Conservation (phyloP, 2,888 invertebrate species). For the Nomada hirtipes region DNA sequence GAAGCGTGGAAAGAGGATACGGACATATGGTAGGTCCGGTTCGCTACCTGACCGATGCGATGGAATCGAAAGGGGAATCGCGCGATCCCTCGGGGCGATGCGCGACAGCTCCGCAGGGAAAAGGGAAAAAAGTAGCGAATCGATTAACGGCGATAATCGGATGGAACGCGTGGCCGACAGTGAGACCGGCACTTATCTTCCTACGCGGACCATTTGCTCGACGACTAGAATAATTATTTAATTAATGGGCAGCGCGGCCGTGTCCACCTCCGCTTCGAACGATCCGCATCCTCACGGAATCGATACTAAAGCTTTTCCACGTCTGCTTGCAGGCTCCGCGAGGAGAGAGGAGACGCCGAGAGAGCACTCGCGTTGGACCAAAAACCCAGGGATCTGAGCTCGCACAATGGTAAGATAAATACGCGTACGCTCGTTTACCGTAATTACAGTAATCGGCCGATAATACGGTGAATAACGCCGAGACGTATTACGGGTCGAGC, state of each 20-base stretch:
- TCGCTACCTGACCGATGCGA: neutral
- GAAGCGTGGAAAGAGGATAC: neutral
- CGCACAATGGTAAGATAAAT: conserved; percentile 91
- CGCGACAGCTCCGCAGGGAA: conserved; percentile 14
- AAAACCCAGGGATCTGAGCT: conserved; percentile 94
- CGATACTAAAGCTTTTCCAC: conserved; percentile 66
- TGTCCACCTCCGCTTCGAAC: conserved; percentile 70
- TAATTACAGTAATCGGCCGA: conserved; percentile 62
- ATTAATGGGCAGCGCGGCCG: conserved; percentile 75
- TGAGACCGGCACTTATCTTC: conserved; percentile 78
- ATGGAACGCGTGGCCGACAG: conserved; percentile 26
- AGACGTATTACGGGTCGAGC: conserved; percentile 34
- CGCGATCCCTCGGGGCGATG: neutral
- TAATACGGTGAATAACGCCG: conserved; percentile 61
- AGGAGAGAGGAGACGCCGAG: conserved; percentile 94
- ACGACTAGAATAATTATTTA: conserved; percentile 81
- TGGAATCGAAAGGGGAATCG: conserved; percentile 8
- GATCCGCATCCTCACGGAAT: conserved; percentile 64
- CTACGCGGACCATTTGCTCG: conserved; percentile 75
- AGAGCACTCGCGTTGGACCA: conserved; percentile 92
- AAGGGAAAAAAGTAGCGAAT: conserved; percentile 39
- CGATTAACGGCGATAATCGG: conserved; percentile 63
- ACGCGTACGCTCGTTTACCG: conserved; percentile 57
- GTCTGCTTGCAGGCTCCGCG: conserved; percentile 91
- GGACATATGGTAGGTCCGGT: no score